Conservation (phyloP, 35 echinoderm and acorn worm genomes). For the Ophiothrix spiculata region DNA sequence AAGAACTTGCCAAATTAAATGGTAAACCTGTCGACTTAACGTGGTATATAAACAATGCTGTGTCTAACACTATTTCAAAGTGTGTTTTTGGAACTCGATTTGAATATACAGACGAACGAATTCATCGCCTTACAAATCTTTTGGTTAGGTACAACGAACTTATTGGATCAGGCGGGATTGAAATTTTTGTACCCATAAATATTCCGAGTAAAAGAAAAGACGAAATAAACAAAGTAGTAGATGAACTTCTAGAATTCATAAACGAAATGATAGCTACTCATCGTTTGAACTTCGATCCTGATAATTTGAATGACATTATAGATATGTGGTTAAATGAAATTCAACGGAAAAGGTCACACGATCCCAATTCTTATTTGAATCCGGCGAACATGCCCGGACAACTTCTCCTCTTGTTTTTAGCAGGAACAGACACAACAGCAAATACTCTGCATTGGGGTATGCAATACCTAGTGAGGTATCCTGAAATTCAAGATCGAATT, state of each 20-base stretch:
- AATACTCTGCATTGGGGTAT: not conserved
- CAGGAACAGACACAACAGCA: not conserved
- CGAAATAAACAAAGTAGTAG: not conserved
- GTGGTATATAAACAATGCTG: not conserved
- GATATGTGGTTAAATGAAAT: slow-evolving; percentile 10
- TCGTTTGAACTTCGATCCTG: not conserved
- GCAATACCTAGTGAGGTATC: not conserved
- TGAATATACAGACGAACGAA: not conserved
- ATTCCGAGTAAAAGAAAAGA: not conserved
- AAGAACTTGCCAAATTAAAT: not conserved
- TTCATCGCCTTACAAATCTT: not conserved
- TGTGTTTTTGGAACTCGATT: not conserved
- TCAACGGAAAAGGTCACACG: not conserved
- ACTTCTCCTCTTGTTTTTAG: not conserved
- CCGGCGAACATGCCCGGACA: not conserved
- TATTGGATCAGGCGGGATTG: not conserved
- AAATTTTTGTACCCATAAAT: not conserved
- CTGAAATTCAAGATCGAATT: not conserved
- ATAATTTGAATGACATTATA: not conserved
- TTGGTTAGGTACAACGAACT: not conserved
- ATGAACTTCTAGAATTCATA: not conserved
- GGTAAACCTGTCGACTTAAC: not conserved
- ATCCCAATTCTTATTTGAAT: not conserved
- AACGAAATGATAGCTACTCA: not conserved
- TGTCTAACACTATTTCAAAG: too few species aligned